Evolutionary conservation across 2,888 invertebrate species (phyloP).

Genomic region (Stenodema calcarata): DNA sequence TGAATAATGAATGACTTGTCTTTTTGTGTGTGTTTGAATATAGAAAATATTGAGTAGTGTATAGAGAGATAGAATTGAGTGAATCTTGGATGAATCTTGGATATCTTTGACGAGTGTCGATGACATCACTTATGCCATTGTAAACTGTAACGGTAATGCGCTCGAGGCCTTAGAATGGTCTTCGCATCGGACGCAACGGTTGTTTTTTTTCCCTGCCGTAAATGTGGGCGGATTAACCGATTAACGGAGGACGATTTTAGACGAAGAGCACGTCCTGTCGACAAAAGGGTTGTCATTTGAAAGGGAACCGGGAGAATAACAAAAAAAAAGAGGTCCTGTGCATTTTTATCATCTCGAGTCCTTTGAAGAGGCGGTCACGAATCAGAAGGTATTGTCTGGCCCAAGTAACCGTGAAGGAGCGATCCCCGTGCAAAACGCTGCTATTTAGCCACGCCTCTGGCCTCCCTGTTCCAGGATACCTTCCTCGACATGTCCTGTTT

Average conservation of each 20-base stretch:
- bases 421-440: conserved; percentile 18
- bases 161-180: neutral
- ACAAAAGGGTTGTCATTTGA: conserved; percentile 16
- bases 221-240: conserved; percentile 4
- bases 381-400: conserved; percentile 22
- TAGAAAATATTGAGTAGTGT: too few relatives aligned
- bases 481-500: neutral
- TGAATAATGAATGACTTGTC: too few relatives aligned
- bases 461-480: neutral
- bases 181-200: neutral
- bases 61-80: too few relatives aligned
- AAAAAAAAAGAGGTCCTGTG: neutral
- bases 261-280: conserved; percentile 20
- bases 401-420: conserved; percentile 10
- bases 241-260: conserved; percentile 22
- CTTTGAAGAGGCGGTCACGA: conserved; percentile 22
- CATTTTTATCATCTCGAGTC: conserved; percentile 12
- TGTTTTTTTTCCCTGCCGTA: neutral
- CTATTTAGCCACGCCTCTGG: conserved; percentile 10
- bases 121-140: neutral
- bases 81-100: too few relatives aligned
- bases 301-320: neutral
- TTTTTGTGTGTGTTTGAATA: too few relatives aligned
- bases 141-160: neutral
- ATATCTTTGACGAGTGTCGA: too few relatives aligned